A percentile compares a stretch with the other conserved stretches of the same genome.
Evolutionary conservation across 2,797 vertebrate species (phyloP).

Genomic region (Tapera naevia): DNA sequence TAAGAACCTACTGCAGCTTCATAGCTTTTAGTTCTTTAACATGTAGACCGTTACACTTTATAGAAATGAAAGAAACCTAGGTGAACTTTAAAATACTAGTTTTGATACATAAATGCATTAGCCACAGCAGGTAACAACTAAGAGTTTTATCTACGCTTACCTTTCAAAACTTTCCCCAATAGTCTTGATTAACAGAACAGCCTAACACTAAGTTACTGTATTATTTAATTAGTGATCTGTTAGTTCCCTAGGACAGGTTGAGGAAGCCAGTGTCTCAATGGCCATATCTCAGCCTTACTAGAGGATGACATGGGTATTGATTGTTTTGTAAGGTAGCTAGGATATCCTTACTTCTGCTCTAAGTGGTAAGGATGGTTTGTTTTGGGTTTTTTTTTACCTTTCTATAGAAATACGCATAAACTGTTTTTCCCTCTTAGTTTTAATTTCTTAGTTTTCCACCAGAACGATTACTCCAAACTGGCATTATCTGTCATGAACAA

Average conservation of each 20-base stretch:
- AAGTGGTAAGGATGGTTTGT: neutral
- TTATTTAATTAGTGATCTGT: neutral
- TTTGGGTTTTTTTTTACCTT: no score
- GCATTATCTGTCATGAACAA: neutral
- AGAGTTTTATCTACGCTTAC: neutral
- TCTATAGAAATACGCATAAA: neutral
- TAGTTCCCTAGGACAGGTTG: neutral
- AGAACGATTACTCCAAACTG: neutral
- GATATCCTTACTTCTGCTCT: neutral
- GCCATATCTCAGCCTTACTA: neutral
- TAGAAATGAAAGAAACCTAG: neutral
- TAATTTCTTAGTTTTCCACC: neutral
- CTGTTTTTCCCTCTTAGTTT: neutral
- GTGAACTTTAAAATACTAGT: neutral
- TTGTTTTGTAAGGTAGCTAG: neutral
- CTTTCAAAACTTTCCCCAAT: neutral
- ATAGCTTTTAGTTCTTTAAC: neutral
- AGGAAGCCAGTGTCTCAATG: neutral
- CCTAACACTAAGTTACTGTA: neutral
- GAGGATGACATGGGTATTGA: neutral
- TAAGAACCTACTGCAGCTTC: neutral
- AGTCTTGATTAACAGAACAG: neutral
- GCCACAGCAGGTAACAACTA: neutral
- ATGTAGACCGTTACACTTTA: neutral
- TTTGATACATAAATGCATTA: neutral